Evolutionary conservation across 35 echinoderm and acorn worm genomes (phyloP), one percentile per base, ranked within the genome.

Genomic region (Patiria miniata): DNA sequence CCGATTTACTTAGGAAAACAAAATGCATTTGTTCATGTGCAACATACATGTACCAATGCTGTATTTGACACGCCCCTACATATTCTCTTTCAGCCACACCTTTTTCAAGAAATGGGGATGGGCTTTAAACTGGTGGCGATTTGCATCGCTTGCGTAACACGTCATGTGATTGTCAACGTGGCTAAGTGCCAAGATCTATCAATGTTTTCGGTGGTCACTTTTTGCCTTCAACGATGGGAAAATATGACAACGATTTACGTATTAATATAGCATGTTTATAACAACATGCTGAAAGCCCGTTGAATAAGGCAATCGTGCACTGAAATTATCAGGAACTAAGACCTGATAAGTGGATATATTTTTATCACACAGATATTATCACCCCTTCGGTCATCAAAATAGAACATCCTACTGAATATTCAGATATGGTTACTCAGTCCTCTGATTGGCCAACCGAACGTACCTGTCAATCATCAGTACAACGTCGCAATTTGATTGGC

Each of bases 381-480:
- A 73, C 23, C 65, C 65, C 65, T 34, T 73, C 34, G 26, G 21
- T 32, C 34, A 73, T 73, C 14, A 73, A 73, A 73, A 73, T 73
- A 73, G 65, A 73, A 73, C 34, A 18, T 73, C 29, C 65, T 36
- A 2, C 2, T 73, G 65, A 26, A 73, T 73, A 73, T 73, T 73
- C 8, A 73, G 21, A 3, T 73, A 2, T 36, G 1, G 2, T 0
- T 32, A 7, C 14, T 73, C 29, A 1, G 29, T 73, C 26, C 10
- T 30, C 26, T 73, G 65, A 73, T 73, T 73, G 65, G 65, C 15
- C 65, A 14, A 73, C 26, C n/a, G 37, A n/a, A 37, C 39, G 29
- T 80, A n/a, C 80, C 39, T 82, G 80, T 57, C 80, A 82, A 82
- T 82, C 80, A 82, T 82, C 19, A 17, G 8, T 52, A n/a, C 21